Percentiles rank a stretch among this genome's conserved stretches.
Evolutionary conservation across 2,888 invertebrate genomes (phyloP).

Genomic region (Drosophila recens): DNA sequence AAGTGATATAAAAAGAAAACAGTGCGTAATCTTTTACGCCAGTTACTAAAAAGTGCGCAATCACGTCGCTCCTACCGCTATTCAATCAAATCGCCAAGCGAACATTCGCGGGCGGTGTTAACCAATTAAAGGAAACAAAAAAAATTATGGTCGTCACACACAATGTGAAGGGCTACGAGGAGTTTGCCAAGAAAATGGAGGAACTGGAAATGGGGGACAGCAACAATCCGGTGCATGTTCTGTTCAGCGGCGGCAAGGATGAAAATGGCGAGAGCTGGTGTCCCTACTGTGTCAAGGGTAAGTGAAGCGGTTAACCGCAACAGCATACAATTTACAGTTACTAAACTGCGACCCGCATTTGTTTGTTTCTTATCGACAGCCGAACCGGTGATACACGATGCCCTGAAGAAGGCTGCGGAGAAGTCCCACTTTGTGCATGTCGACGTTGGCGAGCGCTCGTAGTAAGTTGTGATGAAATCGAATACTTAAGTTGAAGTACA

Average conservation of each 20-base stretch:
- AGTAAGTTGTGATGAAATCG: constrained; percentile 86
- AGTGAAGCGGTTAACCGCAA: constrained; percentile 60
- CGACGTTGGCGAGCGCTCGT: constrained; percentile 91
- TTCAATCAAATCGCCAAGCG: constrained; percentile 62
- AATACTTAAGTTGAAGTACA: not conserved
- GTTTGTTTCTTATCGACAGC: constrained; percentile 86
- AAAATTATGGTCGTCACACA: constrained; percentile 84
- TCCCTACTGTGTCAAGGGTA: constrained; percentile 94
- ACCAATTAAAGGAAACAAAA: constrained; percentile 40
- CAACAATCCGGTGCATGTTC: constrained; percentile 83
- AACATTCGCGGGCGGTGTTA: constrained; percentile 45
- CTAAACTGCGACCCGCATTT: constrained; percentile 2
- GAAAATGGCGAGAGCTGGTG: constrained; percentile 93
- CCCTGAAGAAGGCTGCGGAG: constrained; percentile 87
- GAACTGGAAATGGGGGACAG: constrained; percentile 76
- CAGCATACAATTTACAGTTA: constrained; percentile 26
- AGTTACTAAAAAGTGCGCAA: constrained; percentile 57
- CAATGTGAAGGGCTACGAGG: constrained; percentile 85
- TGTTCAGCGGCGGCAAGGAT: constrained; percentile 85
- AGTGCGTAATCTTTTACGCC: constrained; percentile 32
- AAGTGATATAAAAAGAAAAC: constrained; percentile 33
- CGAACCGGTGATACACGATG: constrained; percentile 91
- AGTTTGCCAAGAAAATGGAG: constrained; percentile 84
- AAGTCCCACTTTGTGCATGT: constrained; percentile 90
- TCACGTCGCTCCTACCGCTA: constrained; percentile 56